Evolutionary conservation across 1,140 invertebrate genomes (phyloP), one percentile per base, ranked within the genome.

Genomic region (Drosophila hydei): DNA sequence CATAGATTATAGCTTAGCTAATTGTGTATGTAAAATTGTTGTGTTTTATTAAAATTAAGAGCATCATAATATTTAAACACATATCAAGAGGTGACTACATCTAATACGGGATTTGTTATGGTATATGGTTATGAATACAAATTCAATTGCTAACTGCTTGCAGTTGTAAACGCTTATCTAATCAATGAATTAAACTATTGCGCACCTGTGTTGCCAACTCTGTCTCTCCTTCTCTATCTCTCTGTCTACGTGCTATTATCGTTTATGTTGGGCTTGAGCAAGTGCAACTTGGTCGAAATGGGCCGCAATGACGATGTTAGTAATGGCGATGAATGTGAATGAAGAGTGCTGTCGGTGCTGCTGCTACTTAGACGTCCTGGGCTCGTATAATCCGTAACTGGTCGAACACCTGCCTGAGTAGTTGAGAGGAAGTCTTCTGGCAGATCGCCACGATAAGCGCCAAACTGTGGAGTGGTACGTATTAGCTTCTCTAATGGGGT

Each of bases 371-470:
- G 69, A 1, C 62, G 63, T 14, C 58, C 71, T 6, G 75, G 73
- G 16, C 62, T 73, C 0, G 79, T 64, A 18, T 72, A 69, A 16
- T 85, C 79, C 18, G 72, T 74, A 7, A 60, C 58, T 19, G 77
- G 38, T 12, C 67, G 68, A 3, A 67, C 45, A 8, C 18, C 51
- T n/a, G 62, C 47, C 25, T 62, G 47, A 27, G 45, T 27, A 5
- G 71, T 90, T 23, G 81, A 62, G 0, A 78, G 45, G 51, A 90
- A 78, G 12, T 91, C 81, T 19, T 90, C 88, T 14, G 95, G 95
- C 8, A 95, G 92, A 81, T 96, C 95, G 0, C 95, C 96, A 64
- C 92, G 93, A 74, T 94, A 96, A 18, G 94, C 94, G 2, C 93
- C 94, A 74, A 95, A 95, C 79, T 96, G 95, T 4, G 95, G 95